Conservation (phyloP, 2,888 invertebrate genomes). For the Daptonema setosum region DNA sequence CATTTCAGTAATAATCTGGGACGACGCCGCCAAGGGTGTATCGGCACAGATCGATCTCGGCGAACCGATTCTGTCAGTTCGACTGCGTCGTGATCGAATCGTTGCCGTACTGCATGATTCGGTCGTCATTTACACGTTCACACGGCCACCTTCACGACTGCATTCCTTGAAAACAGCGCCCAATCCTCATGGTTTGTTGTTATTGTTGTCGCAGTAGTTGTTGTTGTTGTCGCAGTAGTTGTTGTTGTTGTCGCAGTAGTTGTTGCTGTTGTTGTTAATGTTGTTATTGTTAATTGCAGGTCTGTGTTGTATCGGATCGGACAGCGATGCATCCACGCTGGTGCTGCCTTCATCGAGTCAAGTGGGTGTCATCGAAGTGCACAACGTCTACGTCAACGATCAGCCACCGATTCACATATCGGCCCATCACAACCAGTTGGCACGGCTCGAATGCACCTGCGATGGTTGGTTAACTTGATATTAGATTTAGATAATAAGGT, state of each 20-base stretch:
- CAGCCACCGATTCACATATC: no score
- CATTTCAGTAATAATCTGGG: slow-evolving; percentile 74
- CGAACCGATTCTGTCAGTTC: slow-evolving; percentile 71
- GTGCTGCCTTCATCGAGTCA: no score
- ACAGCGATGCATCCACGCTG: no score
- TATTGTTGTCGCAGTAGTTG: background rate
- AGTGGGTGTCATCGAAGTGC: no score
- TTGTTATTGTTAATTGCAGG: background rate
- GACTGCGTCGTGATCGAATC: slow-evolving; percentile 70
- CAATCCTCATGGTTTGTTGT: slow-evolving; percentile 50
- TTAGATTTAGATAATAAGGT: no score
- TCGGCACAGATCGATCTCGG: slow-evolving; percentile 85
- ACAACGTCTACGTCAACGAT: no score
- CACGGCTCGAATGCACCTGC: no score
- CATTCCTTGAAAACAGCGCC: slow-evolving; percentile 88
- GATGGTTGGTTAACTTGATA: no score
- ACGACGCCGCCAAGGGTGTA: slow-evolving; percentile 77
- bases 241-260: background rate
- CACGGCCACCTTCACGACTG: slow-evolving; percentile 73
- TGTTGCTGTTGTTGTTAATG: background rate
- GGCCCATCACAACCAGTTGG: no score
- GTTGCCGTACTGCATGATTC: slow-evolving; percentile 80
- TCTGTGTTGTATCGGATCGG: background rate
- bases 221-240: background rate
- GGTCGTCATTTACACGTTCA: slow-evolving; percentile 92